Percentiles rank a stretch among this genome's conserved stretches.
Evolutionary conservation across 2,888 invertebrate genomes (phyloP).

Genomic region (Tipula helvola): DNA sequence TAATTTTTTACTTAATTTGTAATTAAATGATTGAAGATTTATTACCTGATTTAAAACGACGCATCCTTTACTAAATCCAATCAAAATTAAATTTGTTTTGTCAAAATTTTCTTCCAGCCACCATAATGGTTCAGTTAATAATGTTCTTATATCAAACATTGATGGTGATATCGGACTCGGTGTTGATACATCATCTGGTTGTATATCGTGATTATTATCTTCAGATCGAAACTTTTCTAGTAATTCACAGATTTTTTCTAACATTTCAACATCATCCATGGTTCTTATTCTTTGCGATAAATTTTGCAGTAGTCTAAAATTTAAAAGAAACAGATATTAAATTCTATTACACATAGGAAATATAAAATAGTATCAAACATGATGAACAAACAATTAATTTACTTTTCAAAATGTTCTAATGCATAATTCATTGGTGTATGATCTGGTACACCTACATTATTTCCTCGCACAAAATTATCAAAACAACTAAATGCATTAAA

Average conservation of each 20-base stretch:
- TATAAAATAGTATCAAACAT: background rate
- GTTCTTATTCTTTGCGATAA: slow-evolving; percentile 43
- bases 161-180: background rate
- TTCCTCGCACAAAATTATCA: slow-evolving; percentile 75
- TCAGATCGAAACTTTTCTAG: slow-evolving; percentile 7
- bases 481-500: slow-evolving; percentile 76
- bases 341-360: background rate
- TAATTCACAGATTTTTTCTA: slow-evolving; percentile 21
- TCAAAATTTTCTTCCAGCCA: slow-evolving; percentile 48
- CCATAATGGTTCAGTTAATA: slow-evolving; percentile 37
- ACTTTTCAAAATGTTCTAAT: slow-evolving; percentile 59
- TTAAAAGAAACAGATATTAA: background rate
- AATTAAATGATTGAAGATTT: background rate
- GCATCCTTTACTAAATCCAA: slow-evolving; percentile 89
- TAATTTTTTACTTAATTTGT: background rate
- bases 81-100: slow-evolving; percentile 46
- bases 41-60: slow-evolving; percentile 70
- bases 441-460: slow-evolving; percentile 69
- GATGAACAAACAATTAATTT: slow-evolving; percentile 22
- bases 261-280: slow-evolving; percentile 43
- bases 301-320: slow-evolving; percentile 41
- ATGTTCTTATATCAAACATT: background rate
- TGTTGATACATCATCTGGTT: background rate
- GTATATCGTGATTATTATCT: background rate
- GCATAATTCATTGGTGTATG: slow-evolving; percentile 62